These are phyloP conservation scores for Andrena chrysosceles DNA, from an alignment of 2,888 invertebrate genomes.

Conservation along the genomic window DNA sequence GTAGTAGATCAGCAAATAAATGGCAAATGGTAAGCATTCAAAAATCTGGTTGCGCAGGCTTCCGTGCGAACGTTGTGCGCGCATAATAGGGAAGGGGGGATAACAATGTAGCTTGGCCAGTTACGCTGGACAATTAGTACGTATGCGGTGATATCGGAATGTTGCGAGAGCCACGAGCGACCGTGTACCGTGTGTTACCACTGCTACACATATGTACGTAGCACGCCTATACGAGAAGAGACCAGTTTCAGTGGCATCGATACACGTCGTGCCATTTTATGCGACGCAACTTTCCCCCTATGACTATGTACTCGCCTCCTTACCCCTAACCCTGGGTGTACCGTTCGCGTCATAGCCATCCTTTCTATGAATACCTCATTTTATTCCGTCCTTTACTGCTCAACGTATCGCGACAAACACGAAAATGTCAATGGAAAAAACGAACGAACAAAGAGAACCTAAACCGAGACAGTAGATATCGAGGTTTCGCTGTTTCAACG, in stretches of 20 bases:
- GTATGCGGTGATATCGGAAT: constrained; percentile 67
- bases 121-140: constrained; percentile 77
- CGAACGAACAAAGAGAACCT: neutral
- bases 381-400: no score
- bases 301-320: neutral
- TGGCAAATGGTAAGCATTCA: neutral
- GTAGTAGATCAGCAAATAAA: neutral
- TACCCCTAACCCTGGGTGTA: neutral
- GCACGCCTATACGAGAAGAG: constrained; percentile 6
- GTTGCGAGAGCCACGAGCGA: constrained; percentile 45
- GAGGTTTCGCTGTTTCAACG: no score
- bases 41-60: neutral
- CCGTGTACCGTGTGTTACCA: constrained; percentile 6
- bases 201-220: neutral
- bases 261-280: constrained; percentile 9
- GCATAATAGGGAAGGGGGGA: constrained; percentile 58
- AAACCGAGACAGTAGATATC: neutral
- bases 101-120: constrained; percentile 72
- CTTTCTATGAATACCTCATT: neutral
- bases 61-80: constrained; percentile 60
- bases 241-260: constrained; percentile 42
- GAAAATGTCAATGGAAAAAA: neutral
- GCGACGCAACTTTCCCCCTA: neutral
- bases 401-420: neutral
- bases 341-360: neutral